Evolutionary conservation across 35 echinoderm and acorn worm genomes (phyloP), one percentile per base, ranked within the genome.

Genomic region (Anneissia japonica): DNA sequence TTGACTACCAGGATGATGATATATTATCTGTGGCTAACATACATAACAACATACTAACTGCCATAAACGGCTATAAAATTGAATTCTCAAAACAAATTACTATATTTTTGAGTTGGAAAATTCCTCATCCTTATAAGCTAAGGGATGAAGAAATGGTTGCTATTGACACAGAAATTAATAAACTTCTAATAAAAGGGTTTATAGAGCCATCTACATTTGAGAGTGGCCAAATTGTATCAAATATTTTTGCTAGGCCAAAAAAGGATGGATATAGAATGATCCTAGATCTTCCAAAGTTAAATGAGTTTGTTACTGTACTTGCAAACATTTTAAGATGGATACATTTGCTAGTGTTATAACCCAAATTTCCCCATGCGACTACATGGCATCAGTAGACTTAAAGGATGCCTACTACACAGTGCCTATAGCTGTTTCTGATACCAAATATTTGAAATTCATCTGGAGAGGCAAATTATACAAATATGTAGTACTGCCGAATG

Each of bases 321-420:
- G 4, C 26, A 28, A 82, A 30, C 80, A 82, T 82, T 82, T 82
- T 36, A 82, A 82, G 16, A 82, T 82, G 35, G 37, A 82, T 43
- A 82, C 17, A 6, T 39, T 82, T 13, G 36, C 37, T 16, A 82
- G 26, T 23, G 80, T 37, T 13, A 19, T 26, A 0, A 26, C 30
- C 0, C 39, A 38, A 37, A 0, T 82, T 0, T 36, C 35, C 7
- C 80, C 9, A 38, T 0, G 43, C 23, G 37, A 38, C 30, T 82
- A 82, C 23, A 17, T 82, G n/a, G 80, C 40, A 6, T 43, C 40
- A 43, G 40, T 43, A 4, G 40, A 43, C 40, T 14, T 43, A 4
- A 43, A 43, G 40, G 40, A 43, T 43, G 40, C 40, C 4, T 43
- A 43, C 14, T 43, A 43, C 14, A 43, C 40, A 6, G 40, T 43